Conservation (phyloP, 1,140 invertebrate species). For the Cepaea nemoralis region DNA sequence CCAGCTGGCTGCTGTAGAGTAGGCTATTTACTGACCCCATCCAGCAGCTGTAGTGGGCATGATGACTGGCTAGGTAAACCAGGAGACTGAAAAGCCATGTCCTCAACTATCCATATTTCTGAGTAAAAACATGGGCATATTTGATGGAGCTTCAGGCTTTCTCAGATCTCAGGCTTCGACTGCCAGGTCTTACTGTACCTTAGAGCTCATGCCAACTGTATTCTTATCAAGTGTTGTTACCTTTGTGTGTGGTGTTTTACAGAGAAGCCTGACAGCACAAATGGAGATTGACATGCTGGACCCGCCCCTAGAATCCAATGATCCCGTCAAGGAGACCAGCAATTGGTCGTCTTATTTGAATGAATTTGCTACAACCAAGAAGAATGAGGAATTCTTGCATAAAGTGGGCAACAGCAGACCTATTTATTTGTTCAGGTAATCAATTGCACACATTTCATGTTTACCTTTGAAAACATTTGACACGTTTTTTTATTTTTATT, state of each 20-base stretch:
- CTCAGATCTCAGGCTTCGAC: no score
- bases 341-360: slow-evolving; percentile 22
- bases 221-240: no score
- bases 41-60: no score
- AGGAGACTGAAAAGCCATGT: no score
- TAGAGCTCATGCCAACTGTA: no score
- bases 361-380: background rate
- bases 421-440: slow-evolving; percentile 32
- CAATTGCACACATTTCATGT: background rate
- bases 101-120: no score
- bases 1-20: no score
- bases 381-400: slow-evolving; percentile 34
- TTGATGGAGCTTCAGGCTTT: no score
- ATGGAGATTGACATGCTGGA: slow-evolving; percentile 39
- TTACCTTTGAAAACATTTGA: slow-evolving; percentile 74
- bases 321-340: slow-evolving; percentile 23
- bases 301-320: slow-evolving; percentile 11
- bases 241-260: background rate
- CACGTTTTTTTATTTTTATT: slow-evolving; percentile 65
- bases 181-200: no score
- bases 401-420: slow-evolving; percentile 21
- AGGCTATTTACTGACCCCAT: no score
- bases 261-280: slow-evolving; percentile 25
- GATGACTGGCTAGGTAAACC: no score
- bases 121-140: no score